phyloP scores from a whole-genome alignment of 2,797 vertebrate genomes.

The Cygnus olor region DNA sequence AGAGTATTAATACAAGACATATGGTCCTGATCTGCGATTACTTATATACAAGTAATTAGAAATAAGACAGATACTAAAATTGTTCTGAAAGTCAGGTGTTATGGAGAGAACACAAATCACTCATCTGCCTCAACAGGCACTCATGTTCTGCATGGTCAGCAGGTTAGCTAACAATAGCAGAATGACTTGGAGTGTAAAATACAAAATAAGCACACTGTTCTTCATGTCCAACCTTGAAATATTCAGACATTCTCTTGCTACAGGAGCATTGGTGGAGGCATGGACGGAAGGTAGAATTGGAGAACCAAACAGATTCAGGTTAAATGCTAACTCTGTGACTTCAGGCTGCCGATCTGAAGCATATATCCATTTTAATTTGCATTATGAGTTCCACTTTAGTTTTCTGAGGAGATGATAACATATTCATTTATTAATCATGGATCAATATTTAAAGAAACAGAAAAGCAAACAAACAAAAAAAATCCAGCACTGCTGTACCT shows the following conservation, averaged over 20 bases:
- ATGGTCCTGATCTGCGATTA: not conserved
- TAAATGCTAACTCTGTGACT: not conserved
- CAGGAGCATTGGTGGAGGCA: not conserved
- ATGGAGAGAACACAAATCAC: not conserved
- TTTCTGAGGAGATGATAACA: not conserved
- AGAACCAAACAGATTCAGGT: not conserved
- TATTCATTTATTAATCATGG: not conserved
- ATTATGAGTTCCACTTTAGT: not conserved
- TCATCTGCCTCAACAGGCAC: not conserved
- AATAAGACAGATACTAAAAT: not conserved
- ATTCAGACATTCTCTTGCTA: not conserved
- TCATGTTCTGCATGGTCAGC: not conserved
- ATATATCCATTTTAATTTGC: not conserved
- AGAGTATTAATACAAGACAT: not conserved
- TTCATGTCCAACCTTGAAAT: slow-evolving; percentile 1
- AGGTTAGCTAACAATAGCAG: not conserved
- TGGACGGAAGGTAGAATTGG: not conserved
- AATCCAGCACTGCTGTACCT: not conserved
- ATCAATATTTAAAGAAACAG: not conserved
- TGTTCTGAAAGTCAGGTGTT: not conserved
- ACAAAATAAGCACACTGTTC: not conserved
- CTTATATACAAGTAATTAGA: not conserved
- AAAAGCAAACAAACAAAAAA: not conserved
- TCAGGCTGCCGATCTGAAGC: not conserved
- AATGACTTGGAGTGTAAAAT: not conserved